Evolutionary conservation across 1,140 invertebrate genomes (phyloP).

Genomic region (Zeugodacus cucurbitae): DNA sequence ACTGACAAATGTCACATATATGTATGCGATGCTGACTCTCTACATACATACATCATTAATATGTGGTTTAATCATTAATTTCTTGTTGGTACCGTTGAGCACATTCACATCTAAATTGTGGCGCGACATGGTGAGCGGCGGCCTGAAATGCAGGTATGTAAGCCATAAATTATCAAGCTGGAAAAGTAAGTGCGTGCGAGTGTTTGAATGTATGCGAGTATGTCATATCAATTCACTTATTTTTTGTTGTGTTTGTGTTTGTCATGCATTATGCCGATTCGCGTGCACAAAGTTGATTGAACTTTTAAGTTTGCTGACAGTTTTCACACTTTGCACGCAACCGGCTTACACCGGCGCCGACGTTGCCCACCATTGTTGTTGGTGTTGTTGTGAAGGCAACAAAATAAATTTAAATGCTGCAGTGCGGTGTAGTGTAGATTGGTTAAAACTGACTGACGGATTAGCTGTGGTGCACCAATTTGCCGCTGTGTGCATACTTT

Average conservation of each 20-base stretch:
- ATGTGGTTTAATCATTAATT: constrained; percentile 26
- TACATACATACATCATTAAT: background rate
- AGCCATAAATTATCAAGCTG: background rate
- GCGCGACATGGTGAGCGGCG: background rate
- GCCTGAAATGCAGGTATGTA: background rate
- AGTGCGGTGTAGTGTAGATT: background rate
- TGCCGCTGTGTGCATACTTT: background rate
- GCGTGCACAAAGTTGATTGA: constrained; percentile 28
- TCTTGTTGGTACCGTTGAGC: background rate
- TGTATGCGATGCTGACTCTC: background rate
- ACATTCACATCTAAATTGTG: background rate
- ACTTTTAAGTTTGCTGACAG: constrained; percentile 35
- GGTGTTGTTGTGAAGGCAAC: background rate
- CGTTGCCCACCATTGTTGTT: background rate
- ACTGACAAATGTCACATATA: too few relatives aligned
- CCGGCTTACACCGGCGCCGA: background rate
- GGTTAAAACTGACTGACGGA: background rate
- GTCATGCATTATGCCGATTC: constrained; percentile 5
- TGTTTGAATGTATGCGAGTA: background rate
- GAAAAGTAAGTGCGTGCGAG: background rate
- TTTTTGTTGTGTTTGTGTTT: background rate
- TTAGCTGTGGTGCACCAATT: background rate
- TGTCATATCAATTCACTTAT: background rate
- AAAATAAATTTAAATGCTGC: background rate
- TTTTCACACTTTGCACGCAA: constrained; percentile 1